A percentile compares a stretch with the other conserved stretches of the same genome.
These are phyloP conservation scores for Silurus meridionalis DNA, from an alignment of 2,113 vertebrate genomes.

Conservation along the genomic window DNA sequence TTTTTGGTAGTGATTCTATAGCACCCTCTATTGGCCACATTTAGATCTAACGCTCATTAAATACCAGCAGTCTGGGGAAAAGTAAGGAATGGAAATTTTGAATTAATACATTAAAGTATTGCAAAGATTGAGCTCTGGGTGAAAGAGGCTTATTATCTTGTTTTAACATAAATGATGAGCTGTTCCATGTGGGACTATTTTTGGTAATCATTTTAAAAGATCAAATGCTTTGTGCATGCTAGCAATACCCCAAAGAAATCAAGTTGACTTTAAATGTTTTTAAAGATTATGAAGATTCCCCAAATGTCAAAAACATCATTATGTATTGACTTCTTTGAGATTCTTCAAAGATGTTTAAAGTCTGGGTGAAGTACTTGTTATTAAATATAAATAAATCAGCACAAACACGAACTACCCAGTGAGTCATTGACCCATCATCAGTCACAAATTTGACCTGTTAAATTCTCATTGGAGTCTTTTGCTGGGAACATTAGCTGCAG, in stretches of 20 bases:
- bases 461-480: background rate
- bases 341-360: background rate
- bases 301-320: background rate
- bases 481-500: background rate
- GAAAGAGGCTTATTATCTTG: background rate
- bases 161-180: background rate
- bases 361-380: background rate
- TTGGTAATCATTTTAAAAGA: background rate
- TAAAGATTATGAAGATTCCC: too few species aligned
- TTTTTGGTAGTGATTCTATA: background rate
- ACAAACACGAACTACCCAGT: too few species aligned
- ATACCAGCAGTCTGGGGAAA: background rate
- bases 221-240: background rate
- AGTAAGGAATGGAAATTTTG: background rate
- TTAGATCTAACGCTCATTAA: background rate
- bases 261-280: background rate
- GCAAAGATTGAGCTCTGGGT: background rate
- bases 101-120: background rate
- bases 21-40: conserved; percentile 5
- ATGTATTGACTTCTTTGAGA: background rate
- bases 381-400: background rate
- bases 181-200: background rate
- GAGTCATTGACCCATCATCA: background rate
- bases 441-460: background rate
- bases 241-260: background rate